These are phyloP conservation scores for Agrilus planipennis DNA, from an alignment of 1,140 invertebrate species.

Conservation along the genomic window DNA sequence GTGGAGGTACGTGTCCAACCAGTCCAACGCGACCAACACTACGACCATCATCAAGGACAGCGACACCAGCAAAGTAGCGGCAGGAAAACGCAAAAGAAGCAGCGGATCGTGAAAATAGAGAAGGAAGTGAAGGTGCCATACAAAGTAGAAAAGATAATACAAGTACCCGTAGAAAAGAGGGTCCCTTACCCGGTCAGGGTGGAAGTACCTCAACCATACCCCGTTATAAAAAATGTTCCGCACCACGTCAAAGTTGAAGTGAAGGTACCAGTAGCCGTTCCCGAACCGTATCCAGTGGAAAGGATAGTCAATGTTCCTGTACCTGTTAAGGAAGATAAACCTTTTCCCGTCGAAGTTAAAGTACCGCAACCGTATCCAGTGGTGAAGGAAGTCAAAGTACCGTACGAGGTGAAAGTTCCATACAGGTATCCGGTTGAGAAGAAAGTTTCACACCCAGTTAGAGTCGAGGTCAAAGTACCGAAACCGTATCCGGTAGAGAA, in stretches of 20 bases:
- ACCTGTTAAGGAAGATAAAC: slow-evolving; percentile 46
- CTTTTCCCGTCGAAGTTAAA: slow-evolving; percentile 48
- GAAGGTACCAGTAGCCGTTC: slow-evolving; percentile 41
- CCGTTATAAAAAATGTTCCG: slow-evolving; percentile 39
- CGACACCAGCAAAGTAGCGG: no score
- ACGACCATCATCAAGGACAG: no score
- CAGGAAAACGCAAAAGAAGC: no score
- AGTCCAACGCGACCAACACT: no score
- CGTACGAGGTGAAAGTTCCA: slow-evolving; percentile 41
- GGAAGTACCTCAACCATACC: slow-evolving; percentile 34
- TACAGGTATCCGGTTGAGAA: slow-evolving; percentile 25
- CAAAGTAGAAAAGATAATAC: slow-evolving; percentile 51
- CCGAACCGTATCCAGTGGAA: slow-evolving; percentile 46
- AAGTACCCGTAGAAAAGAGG: slow-evolving; percentile 48
- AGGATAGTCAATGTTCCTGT: slow-evolving; percentile 41
- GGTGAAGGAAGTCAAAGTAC: slow-evolving; percentile 36
- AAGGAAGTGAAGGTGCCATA: slow-evolving; percentile 44
- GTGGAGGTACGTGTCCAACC: no score
- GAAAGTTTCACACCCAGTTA: slow-evolving; percentile 27
- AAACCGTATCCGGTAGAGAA: slow-evolving; percentile 39
- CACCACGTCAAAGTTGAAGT: slow-evolving; percentile 37
- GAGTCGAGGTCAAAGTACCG: slow-evolving; percentile 26
- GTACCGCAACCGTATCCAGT: slow-evolving; percentile 49
- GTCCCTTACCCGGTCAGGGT: slow-evolving; percentile 45
- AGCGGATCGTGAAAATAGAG: slow-evolving; percentile 51